Percentiles rank a stretch among this genome's conserved stretches.
Conservation (phyloP, 2,113 vertebrate genomes). For the Laterallus jamaicensis region DNA sequence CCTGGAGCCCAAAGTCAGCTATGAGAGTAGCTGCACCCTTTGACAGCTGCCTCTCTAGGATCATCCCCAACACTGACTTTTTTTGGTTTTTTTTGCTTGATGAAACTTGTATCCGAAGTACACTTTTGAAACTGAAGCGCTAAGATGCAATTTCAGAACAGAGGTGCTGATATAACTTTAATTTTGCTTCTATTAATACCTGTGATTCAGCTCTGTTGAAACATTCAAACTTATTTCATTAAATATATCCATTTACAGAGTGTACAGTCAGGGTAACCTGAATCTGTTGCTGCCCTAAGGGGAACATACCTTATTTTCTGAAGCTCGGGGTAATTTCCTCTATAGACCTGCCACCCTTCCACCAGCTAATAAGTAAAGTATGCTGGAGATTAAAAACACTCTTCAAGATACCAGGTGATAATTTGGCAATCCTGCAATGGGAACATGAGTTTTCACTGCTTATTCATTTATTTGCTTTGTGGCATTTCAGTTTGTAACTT, state of each 20-base stretch:
- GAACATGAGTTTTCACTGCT: conserved; percentile 10
- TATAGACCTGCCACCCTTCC: neutral
- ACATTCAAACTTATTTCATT: conserved; percentile 1
- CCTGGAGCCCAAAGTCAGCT: neutral
- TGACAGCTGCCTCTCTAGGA: neutral
- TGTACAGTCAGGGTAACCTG: neutral
- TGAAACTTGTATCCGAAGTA: neutral
- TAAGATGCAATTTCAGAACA: neutral
- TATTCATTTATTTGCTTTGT: conserved; percentile 22
- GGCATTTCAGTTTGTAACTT: neutral
- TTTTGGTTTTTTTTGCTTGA: neutral
- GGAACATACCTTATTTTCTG: conserved; percentile 46
- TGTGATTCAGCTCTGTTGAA: conserved; percentile 1
- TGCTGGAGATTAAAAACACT: conserved; percentile 40
- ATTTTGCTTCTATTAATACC: neutral
- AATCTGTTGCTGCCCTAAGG: conserved; percentile 21
- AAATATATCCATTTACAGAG: neutral
- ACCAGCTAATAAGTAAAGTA: conserved; percentile 22
- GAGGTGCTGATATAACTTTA: neutral
- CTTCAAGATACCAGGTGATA: conserved; percentile 25
- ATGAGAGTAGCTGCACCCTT: neutral
- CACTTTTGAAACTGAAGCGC: neutral
- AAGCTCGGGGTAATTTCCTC: conserved; percentile 52
- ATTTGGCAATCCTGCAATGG: conserved; percentile 32
- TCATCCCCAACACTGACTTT: neutral